These are phyloP conservation scores for Drosophila cardini DNA, from an alignment of 1,140 invertebrate species.

Conservation along the genomic window DNA sequence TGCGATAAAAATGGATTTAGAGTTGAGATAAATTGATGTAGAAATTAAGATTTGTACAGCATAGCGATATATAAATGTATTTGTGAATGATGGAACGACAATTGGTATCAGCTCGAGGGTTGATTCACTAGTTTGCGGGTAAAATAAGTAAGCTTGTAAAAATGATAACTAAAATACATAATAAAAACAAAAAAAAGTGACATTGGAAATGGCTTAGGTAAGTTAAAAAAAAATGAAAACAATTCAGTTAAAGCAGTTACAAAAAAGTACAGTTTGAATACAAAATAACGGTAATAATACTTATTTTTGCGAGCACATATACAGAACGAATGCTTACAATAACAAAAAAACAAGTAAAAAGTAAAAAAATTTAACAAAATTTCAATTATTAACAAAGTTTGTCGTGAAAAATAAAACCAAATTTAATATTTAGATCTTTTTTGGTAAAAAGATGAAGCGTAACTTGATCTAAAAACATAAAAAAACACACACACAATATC, in stretches of 20 bases:
- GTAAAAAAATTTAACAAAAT: slow-evolving; percentile 24
- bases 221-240: background rate
- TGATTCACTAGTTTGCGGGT: slow-evolving; percentile 17
- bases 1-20: slow-evolving; percentile 43
- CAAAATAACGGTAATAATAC: slow-evolving; percentile 21
- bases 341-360: slow-evolving; percentile 15
- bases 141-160: slow-evolving; percentile 52
- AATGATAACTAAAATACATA: slow-evolving; percentile 22
- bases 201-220: slow-evolving; percentile 33
- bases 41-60: slow-evolving; percentile 76
- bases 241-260: background rate
- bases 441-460: slow-evolving; percentile 31
- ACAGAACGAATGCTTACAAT: slow-evolving; percentile 41
- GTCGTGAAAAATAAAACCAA: slow-evolving; percentile 2
- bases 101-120: slow-evolving; percentile 18
- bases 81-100: slow-evolving; percentile 1
- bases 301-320: slow-evolving; percentile 62
- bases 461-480: slow-evolving; percentile 46
- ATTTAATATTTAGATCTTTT: slow-evolving; percentile 41
- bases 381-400: slow-evolving; percentile 40
- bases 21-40: slow-evolving; percentile 32
- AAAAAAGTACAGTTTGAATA: slow-evolving; percentile 8
- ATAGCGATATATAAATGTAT: slow-evolving; percentile 67
- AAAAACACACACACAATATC: background rate
- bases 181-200: slow-evolving; percentile 1